These are phyloP conservation scores for Sebastes vulpes DNA, from an alignment of 2,797 vertebrate genomes.

Conservation along the genomic window DNA sequence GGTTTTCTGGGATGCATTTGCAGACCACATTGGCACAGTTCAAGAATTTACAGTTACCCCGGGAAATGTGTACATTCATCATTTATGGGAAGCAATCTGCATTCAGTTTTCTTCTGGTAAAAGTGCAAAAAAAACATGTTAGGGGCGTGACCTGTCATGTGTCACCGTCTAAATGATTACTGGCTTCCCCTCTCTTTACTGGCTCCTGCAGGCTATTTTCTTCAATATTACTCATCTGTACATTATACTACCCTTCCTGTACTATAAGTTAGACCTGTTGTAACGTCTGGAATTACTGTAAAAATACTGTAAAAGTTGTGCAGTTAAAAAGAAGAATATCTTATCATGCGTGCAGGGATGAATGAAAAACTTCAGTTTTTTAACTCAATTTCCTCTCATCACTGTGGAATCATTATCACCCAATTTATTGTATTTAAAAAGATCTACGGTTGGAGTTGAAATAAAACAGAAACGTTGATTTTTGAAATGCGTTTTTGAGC, in stretches of 20 bases:
- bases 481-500: conserved; percentile 12
- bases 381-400: not conserved
- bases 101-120: conserved; percentile 29
- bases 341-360: not conserved
- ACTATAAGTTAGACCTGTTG: not conserved
- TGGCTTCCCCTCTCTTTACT: not conserved
- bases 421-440: conserved; percentile 1
- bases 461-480: not conserved
- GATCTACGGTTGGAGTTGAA: not conserved
- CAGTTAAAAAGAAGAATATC: not conserved
- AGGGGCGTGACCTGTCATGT: not conserved
- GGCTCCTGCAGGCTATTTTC: not conserved
- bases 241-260: not conserved
- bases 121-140: conserved; percentile 1
- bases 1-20: conserved; percentile 39
- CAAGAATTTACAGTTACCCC: conserved; percentile 27
- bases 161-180: conserved; percentile 4
- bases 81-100: conserved; percentile 35
- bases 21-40: conserved; percentile 26
- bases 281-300: not conserved
- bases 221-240: conserved; percentile 15
- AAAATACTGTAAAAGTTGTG: not conserved
- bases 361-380: not conserved
- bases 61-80: conserved; percentile 32
- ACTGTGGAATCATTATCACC: conserved; percentile 7